Evolutionary conservation across 2,797 vertebrate genomes (phyloP).

Genomic region (Typhlichthys eigenmanni): DNA sequence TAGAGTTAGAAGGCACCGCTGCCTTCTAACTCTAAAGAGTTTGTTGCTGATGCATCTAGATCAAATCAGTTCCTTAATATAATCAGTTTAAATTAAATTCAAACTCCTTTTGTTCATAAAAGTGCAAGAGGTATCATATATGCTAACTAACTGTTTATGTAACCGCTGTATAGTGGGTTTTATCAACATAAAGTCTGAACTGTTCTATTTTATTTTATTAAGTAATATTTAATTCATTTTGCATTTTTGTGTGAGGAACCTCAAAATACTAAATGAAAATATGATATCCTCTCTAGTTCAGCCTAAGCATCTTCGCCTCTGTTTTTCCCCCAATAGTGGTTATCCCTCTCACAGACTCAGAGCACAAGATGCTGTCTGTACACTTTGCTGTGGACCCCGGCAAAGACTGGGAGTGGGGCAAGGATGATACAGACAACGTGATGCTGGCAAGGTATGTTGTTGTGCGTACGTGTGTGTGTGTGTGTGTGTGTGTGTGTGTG

Average conservation of each 20-base stretch:
- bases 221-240: too few species aligned
- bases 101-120: neutral
- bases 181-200: too few species aligned
- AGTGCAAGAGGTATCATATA: too few species aligned
- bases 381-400: conserved; percentile 97
- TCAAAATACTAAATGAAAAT: too few species aligned
- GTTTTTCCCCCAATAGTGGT: conserved; percentile 77
- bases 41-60: too few species aligned
- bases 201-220: too few species aligned
- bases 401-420: conserved; percentile 95
- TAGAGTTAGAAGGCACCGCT: too few species aligned
- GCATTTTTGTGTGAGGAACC: too few species aligned
- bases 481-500: neutral
- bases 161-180: too few species aligned
- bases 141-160: too few species aligned
- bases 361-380: conserved; percentile 93
- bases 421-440: conserved; percentile 89
- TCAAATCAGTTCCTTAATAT: too few species aligned
- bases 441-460: conserved; percentile 85
- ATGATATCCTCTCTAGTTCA: neutral
- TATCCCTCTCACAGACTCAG: conserved; percentile 93
- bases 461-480: neutral
- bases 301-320: neutral
- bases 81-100: neutral
- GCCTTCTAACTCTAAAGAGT: too few species aligned